A percentile compares a stretch with the other conserved stretches of the same genome.
Conservation (phyloP, 2,888 invertebrate species). For the Pilophorus perplexus region DNA sequence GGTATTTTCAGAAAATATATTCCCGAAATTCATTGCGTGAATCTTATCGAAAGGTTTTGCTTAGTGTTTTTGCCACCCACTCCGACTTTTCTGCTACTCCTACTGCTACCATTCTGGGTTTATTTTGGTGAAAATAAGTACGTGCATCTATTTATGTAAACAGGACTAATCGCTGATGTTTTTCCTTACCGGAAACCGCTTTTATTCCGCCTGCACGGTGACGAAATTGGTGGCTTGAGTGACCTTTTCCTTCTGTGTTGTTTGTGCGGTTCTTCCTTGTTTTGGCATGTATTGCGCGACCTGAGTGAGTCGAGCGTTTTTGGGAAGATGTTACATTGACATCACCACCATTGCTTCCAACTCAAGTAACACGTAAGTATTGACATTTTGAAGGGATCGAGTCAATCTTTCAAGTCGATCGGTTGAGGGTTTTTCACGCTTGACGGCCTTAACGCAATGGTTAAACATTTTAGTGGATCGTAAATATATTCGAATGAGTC, state of each 20-base stretch:
- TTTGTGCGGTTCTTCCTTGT: neutral
- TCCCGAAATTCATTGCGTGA: no score
- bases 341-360: constrained; percentile 28
- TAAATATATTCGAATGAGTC: no score
- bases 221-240: neutral
- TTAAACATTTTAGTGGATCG: no score
- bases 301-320: neutral
- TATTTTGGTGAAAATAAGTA: constrained; percentile 25
- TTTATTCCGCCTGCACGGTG: no score
- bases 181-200: no score
- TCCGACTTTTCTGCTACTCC: no score
- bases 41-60: no score
- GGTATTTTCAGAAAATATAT: no score
- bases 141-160: constrained; percentile 16
- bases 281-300: constrained; percentile 2
- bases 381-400: no score
- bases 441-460: no score
- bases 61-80: constrained; percentile 13
- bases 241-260: neutral
- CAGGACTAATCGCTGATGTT: constrained; percentile 7
- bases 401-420: no score
- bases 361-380: constrained; percentile 31
- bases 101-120: constrained; percentile 16
- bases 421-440: no score
- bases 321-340: neutral